Base-by-base conservation (phyloP, 2,888 invertebrate genomes). In the Lordiphosa andalusiaca region DNA sequence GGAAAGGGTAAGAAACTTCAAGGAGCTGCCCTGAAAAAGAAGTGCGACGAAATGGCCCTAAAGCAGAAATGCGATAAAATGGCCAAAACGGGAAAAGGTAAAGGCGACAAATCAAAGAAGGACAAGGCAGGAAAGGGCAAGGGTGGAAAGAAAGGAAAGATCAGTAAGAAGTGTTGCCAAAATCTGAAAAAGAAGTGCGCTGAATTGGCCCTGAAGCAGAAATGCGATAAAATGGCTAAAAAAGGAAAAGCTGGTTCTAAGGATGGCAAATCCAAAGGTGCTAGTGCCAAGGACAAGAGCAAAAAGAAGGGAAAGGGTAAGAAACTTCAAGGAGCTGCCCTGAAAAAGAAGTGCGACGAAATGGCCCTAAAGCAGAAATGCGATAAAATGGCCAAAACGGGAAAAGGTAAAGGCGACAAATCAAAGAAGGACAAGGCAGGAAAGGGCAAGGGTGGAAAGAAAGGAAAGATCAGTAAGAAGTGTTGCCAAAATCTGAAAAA, bases 291-390 rank as follows among this genome's bases (percentile, higher is more conserved):
- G n/a, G 16, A 7, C 39, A 6, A 51, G 12, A 13, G n/a, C 7
- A 2, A 61, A 30, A 9, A 60, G 25, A 25, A 25, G 6, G 25
- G 25, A 1, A 25, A 25, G 6, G 25, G 25, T 6, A 25, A 25
- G 2, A 25, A 25, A 6, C 25, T 25, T 2, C 25, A 25, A 25
- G 25, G 25, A 52, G 23, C 12, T 37, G 1, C 39, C n/a, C 7
- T 16, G 10, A 39, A 39, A 10, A 9, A 13, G 16, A 39, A 33
- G 10, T 6, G 52, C 36, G n/a, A 33, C 12, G 13, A 36, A 13
- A 1, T 41, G 7, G 60, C 40, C 0, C 7, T 19, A 30, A 44
- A 52, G 2, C 7, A 52, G 25, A 56, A 61, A 16, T 30, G 52
- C 10, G 38, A 9, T 2, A 10, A 51, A 41, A 6, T 41, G 7